A percentile compares a stretch with the other conserved stretches of the same genome.
Evolutionary conservation across 2,797 vertebrate species (phyloP).

Genomic region (Myotis planiceps): DNA sequence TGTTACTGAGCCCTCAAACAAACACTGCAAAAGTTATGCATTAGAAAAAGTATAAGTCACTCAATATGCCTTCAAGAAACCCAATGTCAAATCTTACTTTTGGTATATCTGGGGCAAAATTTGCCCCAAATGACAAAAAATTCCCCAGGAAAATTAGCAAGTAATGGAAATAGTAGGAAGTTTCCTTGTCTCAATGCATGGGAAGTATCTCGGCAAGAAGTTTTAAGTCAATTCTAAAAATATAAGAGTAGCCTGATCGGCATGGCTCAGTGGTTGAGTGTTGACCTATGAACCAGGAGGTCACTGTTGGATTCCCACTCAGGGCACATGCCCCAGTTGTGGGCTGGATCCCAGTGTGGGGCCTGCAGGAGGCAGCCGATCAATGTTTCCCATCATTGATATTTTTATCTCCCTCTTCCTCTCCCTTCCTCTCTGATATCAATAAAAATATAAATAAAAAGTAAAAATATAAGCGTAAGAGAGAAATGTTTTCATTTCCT

Average conservation of each 20-base stretch:
- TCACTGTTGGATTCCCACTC: too few relatives aligned
- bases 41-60: neutral
- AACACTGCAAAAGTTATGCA: neutral
- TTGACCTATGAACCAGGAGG: too few relatives aligned
- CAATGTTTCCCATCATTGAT: too few relatives aligned
- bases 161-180: neutral
- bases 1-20: neutral
- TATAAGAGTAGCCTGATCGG: neutral
- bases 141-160: neutral
- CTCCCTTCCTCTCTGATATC: too few relatives aligned
- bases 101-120: neutral
- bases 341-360: too few relatives aligned
- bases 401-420: too few relatives aligned
- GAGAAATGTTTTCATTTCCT: neutral
- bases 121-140: neutral
- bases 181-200: neutral
- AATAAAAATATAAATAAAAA: too few relatives aligned
- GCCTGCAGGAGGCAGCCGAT: too few relatives aligned
- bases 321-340: too few relatives aligned
- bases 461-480: too few relatives aligned
- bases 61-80: neutral
- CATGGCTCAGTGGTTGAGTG: too few relatives aligned
- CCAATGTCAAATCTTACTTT: neutral
- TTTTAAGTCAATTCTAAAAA: neutral
- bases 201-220: neutral